phyloP scores from a whole-genome alignment of 1,140 invertebrate species.

The Capitella teleta region DNA sequence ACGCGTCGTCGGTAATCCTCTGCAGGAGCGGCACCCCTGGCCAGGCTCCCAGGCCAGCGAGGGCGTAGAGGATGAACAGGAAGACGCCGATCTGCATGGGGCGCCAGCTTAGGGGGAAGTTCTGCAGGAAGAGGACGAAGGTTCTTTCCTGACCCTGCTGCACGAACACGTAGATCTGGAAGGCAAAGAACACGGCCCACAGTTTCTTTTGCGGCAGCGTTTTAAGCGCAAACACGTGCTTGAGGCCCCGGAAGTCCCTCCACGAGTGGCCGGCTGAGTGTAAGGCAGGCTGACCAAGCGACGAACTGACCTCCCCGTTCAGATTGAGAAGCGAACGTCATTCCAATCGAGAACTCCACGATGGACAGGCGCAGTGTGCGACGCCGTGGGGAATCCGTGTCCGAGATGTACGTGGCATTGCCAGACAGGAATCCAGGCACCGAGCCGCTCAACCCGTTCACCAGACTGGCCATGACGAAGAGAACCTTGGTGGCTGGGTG shows the following conservation, averaged over 20 bases:
- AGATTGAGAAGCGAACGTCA: conserved; percentile 12
- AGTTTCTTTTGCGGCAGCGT: conserved; percentile 9
- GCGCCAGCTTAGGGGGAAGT: conserved; percentile 8
- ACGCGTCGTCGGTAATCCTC: conserved; percentile 1
- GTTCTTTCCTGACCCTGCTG: conserved; percentile 13
- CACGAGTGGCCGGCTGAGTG: too few species aligned
- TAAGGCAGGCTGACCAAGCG: conserved; percentile 4
- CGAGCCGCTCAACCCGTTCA: conserved; percentile 9
- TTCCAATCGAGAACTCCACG: conserved; percentile 12
- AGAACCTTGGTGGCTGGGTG: conserved; percentile 1
- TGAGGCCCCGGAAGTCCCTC: conserved; percentile 3
- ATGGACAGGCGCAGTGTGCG: conserved; percentile 11
- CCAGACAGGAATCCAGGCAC: conserved; percentile 12
- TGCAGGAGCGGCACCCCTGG: conserved; percentile 11
- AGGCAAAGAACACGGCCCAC: conserved; percentile 11
- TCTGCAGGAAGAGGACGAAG: conserved; percentile 13
- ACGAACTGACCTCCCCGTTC: conserved; percentile 3
- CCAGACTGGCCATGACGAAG: conserved; percentile 8
- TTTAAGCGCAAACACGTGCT: neutral
- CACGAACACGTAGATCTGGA: conserved; percentile 11
- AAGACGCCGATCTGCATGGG: conserved; percentile 10
- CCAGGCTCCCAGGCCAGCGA: conserved; percentile 9
- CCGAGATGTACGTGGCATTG: conserved; percentile 15
- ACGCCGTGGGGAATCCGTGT: conserved; percentile 9
- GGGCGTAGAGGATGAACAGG: conserved; percentile 10